phyloP scores from a whole-genome alignment of 2,113 vertebrate genomes.

The Herpailurus yagouaroundi region DNA sequence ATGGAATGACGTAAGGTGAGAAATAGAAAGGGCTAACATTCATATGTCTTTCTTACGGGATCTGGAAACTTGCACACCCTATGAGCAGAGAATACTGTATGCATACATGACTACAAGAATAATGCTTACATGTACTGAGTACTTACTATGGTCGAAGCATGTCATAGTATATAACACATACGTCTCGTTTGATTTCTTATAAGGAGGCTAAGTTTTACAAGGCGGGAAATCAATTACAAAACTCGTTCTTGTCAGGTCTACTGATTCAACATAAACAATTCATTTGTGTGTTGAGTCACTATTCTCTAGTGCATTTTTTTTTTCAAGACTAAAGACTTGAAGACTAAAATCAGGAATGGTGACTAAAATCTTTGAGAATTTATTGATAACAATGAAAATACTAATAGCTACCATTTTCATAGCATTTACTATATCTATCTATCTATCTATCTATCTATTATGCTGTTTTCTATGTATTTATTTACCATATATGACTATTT shows the following conservation, averaged over 20 bases:
- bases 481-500: no score
- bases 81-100: background rate
- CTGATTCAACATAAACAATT: background rate
- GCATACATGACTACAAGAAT: background rate
- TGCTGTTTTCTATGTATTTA: no score
- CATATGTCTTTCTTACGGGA: background rate
- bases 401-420: background rate
- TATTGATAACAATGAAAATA: background rate
- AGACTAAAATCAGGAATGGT: no score
- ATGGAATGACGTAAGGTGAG: background rate
- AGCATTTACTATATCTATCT: background rate
- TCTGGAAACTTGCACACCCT: fast-evolving
- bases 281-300: background rate
- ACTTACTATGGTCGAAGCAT: background rate
- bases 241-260: background rate
- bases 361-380: background rate
- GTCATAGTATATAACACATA: background rate
- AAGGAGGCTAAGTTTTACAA: background rate
- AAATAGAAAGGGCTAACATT: background rate
- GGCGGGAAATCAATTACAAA: background rate
- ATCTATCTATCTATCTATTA: no score
- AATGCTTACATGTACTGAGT: background rate
- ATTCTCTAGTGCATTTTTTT: background rate
- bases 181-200: background rate
- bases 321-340: background rate